Evolutionary conservation across 2,888 invertebrate species (phyloP).

Genomic region (Ennomos quercinarius): DNA sequence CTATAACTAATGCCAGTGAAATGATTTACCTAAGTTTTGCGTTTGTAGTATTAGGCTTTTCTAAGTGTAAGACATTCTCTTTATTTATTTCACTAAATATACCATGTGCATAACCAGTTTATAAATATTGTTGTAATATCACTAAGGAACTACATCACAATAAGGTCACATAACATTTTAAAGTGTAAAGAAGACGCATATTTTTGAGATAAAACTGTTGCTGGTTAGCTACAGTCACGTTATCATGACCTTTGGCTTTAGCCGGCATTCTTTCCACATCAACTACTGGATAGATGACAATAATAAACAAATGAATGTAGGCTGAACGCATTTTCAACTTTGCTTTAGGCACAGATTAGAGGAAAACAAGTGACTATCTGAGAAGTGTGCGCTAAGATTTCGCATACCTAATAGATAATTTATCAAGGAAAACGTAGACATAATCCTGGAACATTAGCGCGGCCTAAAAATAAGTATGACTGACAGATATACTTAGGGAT

Average conservation of each 20-base stretch:
- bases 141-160: conserved; percentile 6
- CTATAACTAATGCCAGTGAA: no score
- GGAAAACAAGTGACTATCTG: no score
- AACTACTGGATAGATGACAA: neutral
- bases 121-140: neutral
- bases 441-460: no score
- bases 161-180: conserved; percentile 22
- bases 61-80: no score
- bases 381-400: no score
- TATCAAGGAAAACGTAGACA: no score
- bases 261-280: conserved; percentile 7
- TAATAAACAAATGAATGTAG: neutral
- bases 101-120: neutral
- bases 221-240: conserved; percentile 1
- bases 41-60: no score
- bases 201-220: conserved; percentile 16
- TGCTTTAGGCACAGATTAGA: neutral
- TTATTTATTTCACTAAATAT: no score
- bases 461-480: no score
- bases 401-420: no score
- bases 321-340: neutral
- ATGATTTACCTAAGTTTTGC: no score
- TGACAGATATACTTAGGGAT: no score
- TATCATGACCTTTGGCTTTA: conserved; percentile 1
- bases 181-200: conserved; percentile 17